Conservation (phyloP, 2,888 invertebrate genomes). For the Auanema freiburgensis region DNA sequence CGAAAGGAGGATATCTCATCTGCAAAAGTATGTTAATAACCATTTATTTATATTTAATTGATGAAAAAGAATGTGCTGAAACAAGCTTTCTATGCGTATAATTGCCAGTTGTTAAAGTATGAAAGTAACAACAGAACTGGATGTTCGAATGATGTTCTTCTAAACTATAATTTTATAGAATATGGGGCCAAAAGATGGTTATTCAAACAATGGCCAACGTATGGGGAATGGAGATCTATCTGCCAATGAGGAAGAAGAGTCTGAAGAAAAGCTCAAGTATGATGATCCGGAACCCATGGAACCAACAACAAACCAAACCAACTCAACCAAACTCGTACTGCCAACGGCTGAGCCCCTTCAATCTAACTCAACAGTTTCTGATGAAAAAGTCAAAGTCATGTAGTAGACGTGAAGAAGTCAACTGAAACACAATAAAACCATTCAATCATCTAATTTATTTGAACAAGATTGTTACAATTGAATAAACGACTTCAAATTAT, state of each 20-base stretch:
- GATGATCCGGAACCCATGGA: not conserved
- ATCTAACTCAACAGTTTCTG: constrained; percentile 1
- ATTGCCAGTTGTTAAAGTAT: too few relatives aligned
- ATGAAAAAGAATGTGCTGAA: too few relatives aligned
- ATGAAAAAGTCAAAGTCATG: not conserved
- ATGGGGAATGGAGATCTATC: constrained; percentile 11
- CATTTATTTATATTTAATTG: too few relatives aligned
- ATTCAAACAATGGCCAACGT: constrained; percentile 21
- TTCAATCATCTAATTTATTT: too few relatives aligned
- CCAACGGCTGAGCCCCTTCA: constrained; percentile 6
- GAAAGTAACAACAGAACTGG: not conserved
- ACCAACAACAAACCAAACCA: not conserved
- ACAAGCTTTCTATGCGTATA: too few relatives aligned
- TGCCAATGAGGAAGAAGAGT: too few relatives aligned
- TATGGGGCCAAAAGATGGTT: constrained; percentile 11
- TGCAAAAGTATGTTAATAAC: too few relatives aligned
- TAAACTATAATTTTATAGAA: not conserved
- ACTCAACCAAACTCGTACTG: not conserved
- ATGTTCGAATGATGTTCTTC: not conserved
- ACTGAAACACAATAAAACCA: too few relatives aligned
- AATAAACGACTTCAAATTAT: too few relatives aligned
- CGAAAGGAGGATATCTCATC: too few relatives aligned
- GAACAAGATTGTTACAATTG: too few relatives aligned
- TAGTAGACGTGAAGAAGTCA: too few relatives aligned
- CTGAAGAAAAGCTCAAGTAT: not conserved